Base-by-base conservation (phyloP, 1,140 invertebrate genomes). In the Steinernema feltiae region DNA sequence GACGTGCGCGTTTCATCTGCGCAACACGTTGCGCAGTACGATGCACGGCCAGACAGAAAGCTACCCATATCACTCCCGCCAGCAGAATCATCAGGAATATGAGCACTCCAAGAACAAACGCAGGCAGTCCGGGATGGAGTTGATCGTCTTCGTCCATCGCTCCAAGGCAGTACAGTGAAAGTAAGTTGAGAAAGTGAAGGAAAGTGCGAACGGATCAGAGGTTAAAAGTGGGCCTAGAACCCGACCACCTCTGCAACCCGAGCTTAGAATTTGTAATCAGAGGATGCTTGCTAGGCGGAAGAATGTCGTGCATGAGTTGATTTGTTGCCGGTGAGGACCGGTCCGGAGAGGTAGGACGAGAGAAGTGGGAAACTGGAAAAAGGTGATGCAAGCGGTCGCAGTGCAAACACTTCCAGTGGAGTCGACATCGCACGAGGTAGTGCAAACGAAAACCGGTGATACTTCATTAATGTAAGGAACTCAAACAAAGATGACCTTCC, bases 361-460 rank as follows among this genome's bases (percentile, higher is more conserved):
- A 63, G 24, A 63, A 63, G 24, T 27, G 15, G 41, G 53, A 63
- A 63, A 63, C 53, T 63, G 53, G 53, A 63, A 63, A 41, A 63
- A 63, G 53, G 53, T 63, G 53, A 63, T 63, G 53, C 53, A n/a
- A 63, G 53, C 53, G 12, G 12, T 27, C 53, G 53, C 53, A 63
- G 53, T 17, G 53, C 53, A 63, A 63, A 63, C 53, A 63, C 24
- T 27, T 63, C 24, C 53, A 63, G 24, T 3, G 53, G 15, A 27
- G 53, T 63, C 24, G 53, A 15, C 24, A 15, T 17, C 53, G 53
- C 53, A 27, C 53, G 24, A 63, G 53, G 15, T 63, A 63, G 24
- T 63, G 53, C 24, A 63, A 63, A 63, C 53, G 53, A 63, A 63
- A 27, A 63, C 53, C 53, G 53, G 53, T n/a, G 53, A 63, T 63